phyloP scores from a whole-genome alignment of 2,888 invertebrate genomes.

The Pammene aurita region DNA sequence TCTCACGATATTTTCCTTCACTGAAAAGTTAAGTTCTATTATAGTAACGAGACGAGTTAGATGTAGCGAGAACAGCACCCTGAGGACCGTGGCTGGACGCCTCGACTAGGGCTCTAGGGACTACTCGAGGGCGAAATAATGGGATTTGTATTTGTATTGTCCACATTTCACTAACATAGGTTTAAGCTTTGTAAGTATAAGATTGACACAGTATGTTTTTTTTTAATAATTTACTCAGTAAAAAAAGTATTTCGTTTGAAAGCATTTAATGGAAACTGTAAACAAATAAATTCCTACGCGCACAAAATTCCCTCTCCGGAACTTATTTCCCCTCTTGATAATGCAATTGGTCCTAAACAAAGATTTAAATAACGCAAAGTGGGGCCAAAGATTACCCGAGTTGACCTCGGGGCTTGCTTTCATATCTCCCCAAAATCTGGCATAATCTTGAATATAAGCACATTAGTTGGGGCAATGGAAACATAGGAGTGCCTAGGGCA shows the following conservation, averaged over 20 bases:
- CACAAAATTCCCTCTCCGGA: conserved; percentile 1
- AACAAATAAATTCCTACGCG: neutral
- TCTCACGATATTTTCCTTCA: too few relatives aligned
- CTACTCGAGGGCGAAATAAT: too few relatives aligned
- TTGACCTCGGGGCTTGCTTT: conserved; percentile 63
- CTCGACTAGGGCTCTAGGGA: too few relatives aligned
- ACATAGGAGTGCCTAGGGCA: conserved; percentile 56
- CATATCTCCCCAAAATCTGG: conserved; percentile 72
- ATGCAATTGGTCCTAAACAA: conserved; percentile 64
- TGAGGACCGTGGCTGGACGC: too few relatives aligned
- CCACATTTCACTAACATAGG: too few relatives aligned
- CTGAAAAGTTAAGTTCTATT: too few relatives aligned
- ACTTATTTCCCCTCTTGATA: conserved; percentile 43
- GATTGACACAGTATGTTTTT: too few relatives aligned
- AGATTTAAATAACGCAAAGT: conserved; percentile 61
- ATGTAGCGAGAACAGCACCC: too few relatives aligned
- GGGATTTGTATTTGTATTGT: too few relatives aligned
- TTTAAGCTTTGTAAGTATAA: too few relatives aligned
- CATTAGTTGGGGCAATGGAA: conserved; percentile 58
- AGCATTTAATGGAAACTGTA: neutral
- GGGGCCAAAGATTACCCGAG: conserved; percentile 62
- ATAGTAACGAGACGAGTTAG: too few relatives aligned
- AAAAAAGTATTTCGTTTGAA: neutral
- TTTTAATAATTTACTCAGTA: too few relatives aligned
- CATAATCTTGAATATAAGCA: conserved; percentile 70